Evolutionary conservation across 2,888 invertebrate species (phyloP).

Genomic region (Drepanosiphum platanoidis): DNA sequence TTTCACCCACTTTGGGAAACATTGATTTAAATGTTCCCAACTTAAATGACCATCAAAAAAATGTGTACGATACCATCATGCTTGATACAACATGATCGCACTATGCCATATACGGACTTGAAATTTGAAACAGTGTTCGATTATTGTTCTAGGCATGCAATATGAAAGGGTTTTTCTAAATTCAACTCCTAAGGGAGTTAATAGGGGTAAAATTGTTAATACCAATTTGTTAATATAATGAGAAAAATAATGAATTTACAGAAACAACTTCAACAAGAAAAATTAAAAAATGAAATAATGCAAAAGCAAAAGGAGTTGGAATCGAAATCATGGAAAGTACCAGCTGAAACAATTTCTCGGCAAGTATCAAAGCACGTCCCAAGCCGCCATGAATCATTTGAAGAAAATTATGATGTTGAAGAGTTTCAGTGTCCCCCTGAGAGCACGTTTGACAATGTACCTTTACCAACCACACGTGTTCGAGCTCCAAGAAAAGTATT

Average conservation of each 20-base stretch:
- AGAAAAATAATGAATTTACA: background rate
- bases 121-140: no score
- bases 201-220: no score
- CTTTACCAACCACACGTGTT: conserved; percentile 48
- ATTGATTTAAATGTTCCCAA: no score
- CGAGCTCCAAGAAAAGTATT: conserved; percentile 48
- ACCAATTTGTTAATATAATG: no score
- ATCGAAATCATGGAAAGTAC: conserved; percentile 5
- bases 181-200: no score
- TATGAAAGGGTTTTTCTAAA: no score
- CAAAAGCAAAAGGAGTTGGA: conserved; percentile 31
- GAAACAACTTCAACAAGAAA: conserved; percentile 52
- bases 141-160: no score
- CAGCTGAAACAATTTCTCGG: background rate
- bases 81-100: no score
- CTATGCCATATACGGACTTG: no score
- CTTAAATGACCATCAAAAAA: no score
- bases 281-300: conserved; percentile 52
- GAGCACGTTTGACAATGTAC: conserved; percentile 44
- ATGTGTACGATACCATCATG: no score
- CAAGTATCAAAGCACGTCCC: background rate
- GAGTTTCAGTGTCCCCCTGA: conserved; percentile 10
- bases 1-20: no score
- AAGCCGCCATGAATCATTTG: background rate
- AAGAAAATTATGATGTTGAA: background rate